Conservation (phyloP, 2,888 invertebrate species). For the Sphecodes monilicornis region DNA sequence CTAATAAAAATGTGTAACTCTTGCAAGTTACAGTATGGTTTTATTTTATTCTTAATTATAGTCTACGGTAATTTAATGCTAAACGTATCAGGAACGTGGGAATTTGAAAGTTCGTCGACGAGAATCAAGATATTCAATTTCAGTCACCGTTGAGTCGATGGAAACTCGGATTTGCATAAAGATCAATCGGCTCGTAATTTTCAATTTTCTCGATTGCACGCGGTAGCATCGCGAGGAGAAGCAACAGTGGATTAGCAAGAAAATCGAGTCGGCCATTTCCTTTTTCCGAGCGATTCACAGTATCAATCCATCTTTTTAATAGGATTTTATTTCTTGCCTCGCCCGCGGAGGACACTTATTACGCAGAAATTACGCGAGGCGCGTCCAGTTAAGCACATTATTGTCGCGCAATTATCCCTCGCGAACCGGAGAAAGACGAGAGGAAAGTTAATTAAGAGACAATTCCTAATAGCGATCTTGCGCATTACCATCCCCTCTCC, state of each 20-base stretch:
- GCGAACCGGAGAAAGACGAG: not conserved
- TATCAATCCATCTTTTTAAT: constrained; percentile 15
- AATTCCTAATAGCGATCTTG: not conserved
- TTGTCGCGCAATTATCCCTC: constrained; percentile 5
- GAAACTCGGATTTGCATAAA: constrained; percentile 1
- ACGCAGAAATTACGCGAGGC: constrained; percentile 6
- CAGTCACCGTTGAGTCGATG: not conserved
- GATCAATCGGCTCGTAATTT: not conserved
- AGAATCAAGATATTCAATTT: not conserved
- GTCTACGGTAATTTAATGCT: not conserved
- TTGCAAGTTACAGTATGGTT: not conserved
- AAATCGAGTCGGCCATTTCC: not conserved
- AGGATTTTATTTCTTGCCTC: constrained; percentile 29
- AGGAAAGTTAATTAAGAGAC: constrained; percentile 15
- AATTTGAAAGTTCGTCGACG: not conserved
- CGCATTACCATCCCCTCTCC: not conserved
- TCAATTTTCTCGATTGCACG: not conserved
- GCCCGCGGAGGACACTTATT: not conserved
- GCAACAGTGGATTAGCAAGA: not conserved
- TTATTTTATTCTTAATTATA: not conserved
- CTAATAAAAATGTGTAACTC: not conserved
- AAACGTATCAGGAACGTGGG: not conserved
- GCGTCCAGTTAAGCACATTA: not conserved
- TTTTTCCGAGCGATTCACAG: not conserved
- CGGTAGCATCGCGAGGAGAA: not conserved